Evolutionary conservation across 2,888 invertebrate species (phyloP), one percentile per base, ranked within the genome.

Genomic region (Sesamia inferens): DNA sequence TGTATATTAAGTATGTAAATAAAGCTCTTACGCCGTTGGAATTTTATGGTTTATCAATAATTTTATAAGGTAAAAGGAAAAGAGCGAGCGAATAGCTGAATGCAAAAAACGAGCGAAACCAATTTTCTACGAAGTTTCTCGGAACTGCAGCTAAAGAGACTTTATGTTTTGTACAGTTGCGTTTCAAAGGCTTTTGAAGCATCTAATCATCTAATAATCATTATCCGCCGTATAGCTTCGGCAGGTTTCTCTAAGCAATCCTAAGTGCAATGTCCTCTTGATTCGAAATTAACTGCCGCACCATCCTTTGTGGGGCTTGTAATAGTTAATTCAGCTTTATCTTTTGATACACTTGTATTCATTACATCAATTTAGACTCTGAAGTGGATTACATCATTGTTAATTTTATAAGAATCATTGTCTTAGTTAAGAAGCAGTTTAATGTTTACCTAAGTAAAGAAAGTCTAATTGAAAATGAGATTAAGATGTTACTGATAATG

Each of bases 331-430:
- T 71, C n/a, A 71, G 39, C 80, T 80, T 71, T 76, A 83, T 83
- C 84, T 81, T 68, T 69, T 71, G 69, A 71, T 80, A 68, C 80
- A 75, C 80, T 83, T 79, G 80, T 83, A 48, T 79, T 83, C 84
- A 80, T 81, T 81, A 83, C 67, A 63, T 58, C 71, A 76, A 81
- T 81, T 83, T 61, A 76, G 48, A 63, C 44, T 16, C 57, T 76
- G 39, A 42, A 69, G 64, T 67, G 71, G 84, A 76, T 81, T 81
- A 83, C 71, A 62, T 83, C 84, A 83, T 76, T 66, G 71, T 55
- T 71, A 61, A 54, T 79, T 66, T 75, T 71, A 79, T 71, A 71
- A 75, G 47, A 83, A 61, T 55, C 54, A 59, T 71, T 63, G 7
- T 70, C 14, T 71, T 66, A 16, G 16, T 71, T 71, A 67, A 66